These are phyloP conservation scores for Lasioglossum baleicum DNA, from an alignment of 1,140 invertebrate species.

Conservation along the genomic window DNA sequence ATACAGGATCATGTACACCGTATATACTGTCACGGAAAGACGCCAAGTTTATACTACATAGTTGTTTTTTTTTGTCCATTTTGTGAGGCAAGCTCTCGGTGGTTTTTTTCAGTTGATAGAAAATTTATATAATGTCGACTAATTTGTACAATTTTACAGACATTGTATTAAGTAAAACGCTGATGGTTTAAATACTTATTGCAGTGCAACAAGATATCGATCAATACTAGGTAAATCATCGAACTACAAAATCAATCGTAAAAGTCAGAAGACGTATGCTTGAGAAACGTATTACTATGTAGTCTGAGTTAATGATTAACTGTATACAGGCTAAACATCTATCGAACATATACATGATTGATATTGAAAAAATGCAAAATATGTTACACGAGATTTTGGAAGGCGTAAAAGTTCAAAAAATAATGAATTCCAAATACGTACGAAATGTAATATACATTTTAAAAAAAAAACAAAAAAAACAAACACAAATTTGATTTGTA, in stretches of 20 bases:
- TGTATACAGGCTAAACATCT: conserved; percentile 45
- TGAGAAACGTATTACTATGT: conserved; percentile 17
- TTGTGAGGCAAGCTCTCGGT: conserved; percentile 31
- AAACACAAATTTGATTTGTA: conserved; percentile 22
- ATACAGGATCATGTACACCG: background rate
- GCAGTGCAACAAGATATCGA: conserved; percentile 22
- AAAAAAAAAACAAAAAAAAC: conserved; percentile 2
- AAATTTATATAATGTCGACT: conserved; percentile 51
- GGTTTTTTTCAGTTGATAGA: conserved; percentile 40
- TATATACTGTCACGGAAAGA: conserved; percentile 16
- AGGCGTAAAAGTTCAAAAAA: conserved; percentile 49
- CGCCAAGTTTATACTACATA: conserved; percentile 20
- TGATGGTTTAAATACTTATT: conserved; percentile 25
- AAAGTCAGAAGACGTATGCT: conserved; percentile 27
- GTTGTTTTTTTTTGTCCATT: background rate
- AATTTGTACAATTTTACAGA: conserved; percentile 59
- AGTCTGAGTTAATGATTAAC: conserved; percentile 33
- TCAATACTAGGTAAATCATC: conserved; percentile 13
- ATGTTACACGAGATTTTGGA: conserved; percentile 52
- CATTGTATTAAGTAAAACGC: conserved; percentile 28
- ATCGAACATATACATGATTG: conserved; percentile 53
- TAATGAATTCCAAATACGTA: conserved; percentile 25
- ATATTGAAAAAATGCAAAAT: conserved; percentile 64
- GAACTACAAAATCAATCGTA: conserved; percentile 25
- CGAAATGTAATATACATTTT: conserved; percentile 18